Base-by-base conservation (phyloP, 1,140 invertebrate genomes). In the Parasteatoda tepidariorum region DNA sequence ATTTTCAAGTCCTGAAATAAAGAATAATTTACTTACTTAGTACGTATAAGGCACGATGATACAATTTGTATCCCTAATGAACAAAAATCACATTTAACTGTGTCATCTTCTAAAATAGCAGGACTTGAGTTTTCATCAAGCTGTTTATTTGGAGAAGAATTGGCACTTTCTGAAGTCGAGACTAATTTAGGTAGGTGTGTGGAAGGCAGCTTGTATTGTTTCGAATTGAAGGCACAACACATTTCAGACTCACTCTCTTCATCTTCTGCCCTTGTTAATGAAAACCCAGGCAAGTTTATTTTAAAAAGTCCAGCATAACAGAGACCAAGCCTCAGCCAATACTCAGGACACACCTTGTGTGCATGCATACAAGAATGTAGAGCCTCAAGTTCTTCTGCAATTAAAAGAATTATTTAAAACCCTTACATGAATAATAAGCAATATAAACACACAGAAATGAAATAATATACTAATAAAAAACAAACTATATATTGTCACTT, bases 301-400 rank as follows among this genome's bases (percentile, higher is more conserved):
- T 71, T 71, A 34, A 71, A 82, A 7, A 82, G 54, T 6, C 78
- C 78, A 57, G 78, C 78, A 62, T 82, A 82, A 18, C 66, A 70
- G 13, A 82, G 55, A 18, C 22, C 78, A 15, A 82, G 78, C 5
- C 78, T 64, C 0, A 54, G 24, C 78, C 78, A 82, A 31, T 68
- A 82, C 31, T 82, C 78, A 30, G 78, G 78, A 48, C 66, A 48
- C 18, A 34, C 28, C 18, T 82, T 82, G 26, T 82, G 66, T 3
- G 78, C 26, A 28, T 82, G 22, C 18, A 82, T 55, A 33, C 78
- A 82, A 11, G 31, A 68, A 62, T 82, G 78, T 6, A 82, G 41
- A 30, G 78, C 78, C 31, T 82, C 78, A 18, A 82, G 67, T 41
- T 82, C 78, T 34, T 70, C 78, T 82, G 22, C 2, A 82, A 59